Evolutionary conservation across 2,888 invertebrate species (phyloP).

Genomic region (Agrotis clavis): DNA sequence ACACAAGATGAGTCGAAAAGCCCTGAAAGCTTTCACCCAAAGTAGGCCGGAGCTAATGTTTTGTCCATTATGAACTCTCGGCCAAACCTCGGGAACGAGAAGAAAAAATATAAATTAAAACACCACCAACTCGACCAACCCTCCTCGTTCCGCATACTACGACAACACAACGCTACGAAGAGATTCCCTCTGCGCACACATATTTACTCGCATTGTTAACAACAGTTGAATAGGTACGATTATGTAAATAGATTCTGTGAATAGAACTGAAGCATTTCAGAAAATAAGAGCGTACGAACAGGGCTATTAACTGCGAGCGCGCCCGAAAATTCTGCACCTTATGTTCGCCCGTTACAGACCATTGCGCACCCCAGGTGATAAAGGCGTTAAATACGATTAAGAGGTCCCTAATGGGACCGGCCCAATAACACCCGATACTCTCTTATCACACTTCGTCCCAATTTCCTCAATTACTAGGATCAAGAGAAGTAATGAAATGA

Average conservation of each 20-base stretch:
- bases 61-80: conserved; percentile 86
- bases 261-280: conserved; percentile 59
- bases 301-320: conserved; percentile 67
- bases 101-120: conserved; percentile 84
- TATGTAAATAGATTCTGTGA: conserved; percentile 69
- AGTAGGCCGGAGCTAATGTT: conserved; percentile 87
- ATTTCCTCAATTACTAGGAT: conserved; percentile 90
- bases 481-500: conserved; percentile 90
- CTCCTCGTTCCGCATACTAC: conserved; percentile 65
- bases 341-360: conserved; percentile 77
- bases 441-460: conserved; percentile 88
- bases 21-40: conserved; percentile 85
- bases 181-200: conserved; percentile 54
- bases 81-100: conserved; percentile 72
- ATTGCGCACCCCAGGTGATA: conserved; percentile 89
- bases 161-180: conserved; percentile 55
- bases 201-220: conserved; percentile 64
- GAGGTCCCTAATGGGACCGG: conserved; percentile 83
- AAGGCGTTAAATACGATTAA: conserved; percentile 89
- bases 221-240: conserved; percentile 66
- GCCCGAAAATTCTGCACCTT: conserved; percentile 71
- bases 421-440: conserved; percentile 84
- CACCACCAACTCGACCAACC: conserved; percentile 68
- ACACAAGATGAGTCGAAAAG: conserved; percentile 81
- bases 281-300: conserved; percentile 67